Conservation (phyloP, 2,113 vertebrate species). For the Empidonax alnorum region DNA sequence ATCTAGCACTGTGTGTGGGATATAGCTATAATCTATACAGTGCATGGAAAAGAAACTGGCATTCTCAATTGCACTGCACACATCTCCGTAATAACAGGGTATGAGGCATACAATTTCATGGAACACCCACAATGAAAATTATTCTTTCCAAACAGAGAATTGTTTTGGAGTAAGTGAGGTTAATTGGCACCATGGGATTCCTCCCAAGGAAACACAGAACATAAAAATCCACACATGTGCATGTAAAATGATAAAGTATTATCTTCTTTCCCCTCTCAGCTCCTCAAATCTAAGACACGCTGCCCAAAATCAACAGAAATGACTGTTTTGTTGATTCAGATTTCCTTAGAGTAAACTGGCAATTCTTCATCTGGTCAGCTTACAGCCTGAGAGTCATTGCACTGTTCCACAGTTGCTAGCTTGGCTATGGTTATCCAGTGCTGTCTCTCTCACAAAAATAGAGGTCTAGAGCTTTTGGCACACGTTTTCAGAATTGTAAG, state of each 20-base stretch:
- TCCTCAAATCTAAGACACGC: constrained; percentile 75
- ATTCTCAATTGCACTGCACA: constrained; percentile 75
- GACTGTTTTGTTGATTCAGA: constrained; percentile 82
- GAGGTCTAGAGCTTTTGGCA: constrained; percentile 73
- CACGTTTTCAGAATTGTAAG: constrained; percentile 76
- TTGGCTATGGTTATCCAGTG: constrained; percentile 50
- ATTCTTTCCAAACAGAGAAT: constrained; percentile 88
- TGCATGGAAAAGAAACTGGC: constrained; percentile 74
- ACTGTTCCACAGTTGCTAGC: constrained; percentile 41
- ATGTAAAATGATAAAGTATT: constrained; percentile 84
- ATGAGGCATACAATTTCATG: constrained; percentile 83
- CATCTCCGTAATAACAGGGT: constrained; percentile 83
- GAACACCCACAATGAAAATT: constrained; percentile 96
- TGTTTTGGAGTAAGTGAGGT: constrained; percentile 92
- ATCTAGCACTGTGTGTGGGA: constrained; percentile 82
- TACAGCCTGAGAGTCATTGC: constrained; percentile 44
- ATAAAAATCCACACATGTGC: constrained; percentile 89
- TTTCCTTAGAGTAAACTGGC: constrained; percentile 79
- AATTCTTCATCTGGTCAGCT: constrained; percentile 71
- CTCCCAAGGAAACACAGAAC: constrained; percentile 89
- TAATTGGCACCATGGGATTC: constrained; percentile 93
- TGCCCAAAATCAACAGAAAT: constrained; percentile 82
- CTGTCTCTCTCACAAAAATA: constrained; percentile 71
- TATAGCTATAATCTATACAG: constrained; percentile 74
- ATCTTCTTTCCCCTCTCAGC: constrained; percentile 73